Evolutionary conservation across 2,888 invertebrate species (phyloP).

Genomic region (Plebejus argus): DNA sequence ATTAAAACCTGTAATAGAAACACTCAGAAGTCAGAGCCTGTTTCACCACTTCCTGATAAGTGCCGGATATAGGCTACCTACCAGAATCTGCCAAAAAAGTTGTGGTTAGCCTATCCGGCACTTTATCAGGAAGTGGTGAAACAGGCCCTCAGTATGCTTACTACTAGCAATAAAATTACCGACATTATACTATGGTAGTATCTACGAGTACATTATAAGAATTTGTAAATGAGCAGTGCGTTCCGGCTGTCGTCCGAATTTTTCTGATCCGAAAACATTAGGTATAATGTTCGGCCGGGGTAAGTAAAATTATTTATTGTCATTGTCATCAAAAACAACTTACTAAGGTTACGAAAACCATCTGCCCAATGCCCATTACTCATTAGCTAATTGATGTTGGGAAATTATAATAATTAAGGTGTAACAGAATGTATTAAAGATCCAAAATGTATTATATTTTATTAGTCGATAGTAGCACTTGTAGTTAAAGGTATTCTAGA

Average conservation of each 20-base stretch:
- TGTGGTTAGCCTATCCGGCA: too few relatives aligned
- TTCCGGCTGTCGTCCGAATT: too few relatives aligned
- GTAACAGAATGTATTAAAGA: slow-evolving; percentile 3
- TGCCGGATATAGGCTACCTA: too few relatives aligned
- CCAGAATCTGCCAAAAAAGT: too few relatives aligned
- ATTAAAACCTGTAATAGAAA: neutral
- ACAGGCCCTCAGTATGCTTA: neutral
- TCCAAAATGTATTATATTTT: neutral
- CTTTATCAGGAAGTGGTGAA: too few relatives aligned
- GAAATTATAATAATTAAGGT: slow-evolving; percentile 6
- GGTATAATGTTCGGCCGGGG: too few relatives aligned
- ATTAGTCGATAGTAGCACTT: neutral
- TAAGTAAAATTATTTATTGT: neutral
- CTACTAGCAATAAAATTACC: neutral
- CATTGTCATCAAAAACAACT: slow-evolving; percentile 1
- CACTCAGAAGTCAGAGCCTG: neutral
- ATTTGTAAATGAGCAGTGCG: neutral
- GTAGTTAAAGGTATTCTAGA: neutral
- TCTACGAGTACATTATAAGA: too few relatives aligned
- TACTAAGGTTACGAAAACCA: neutral
- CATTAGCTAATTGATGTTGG: slow-evolving; percentile 15
- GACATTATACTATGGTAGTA: neutral
- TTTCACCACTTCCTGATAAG: too few relatives aligned
- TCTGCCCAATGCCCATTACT: neutral
- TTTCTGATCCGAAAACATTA: too few relatives aligned